These are phyloP conservation scores for Calliscelio sp. DNA, from an alignment of 2,888 invertebrate genomes.

Conservation along the genomic window DNA sequence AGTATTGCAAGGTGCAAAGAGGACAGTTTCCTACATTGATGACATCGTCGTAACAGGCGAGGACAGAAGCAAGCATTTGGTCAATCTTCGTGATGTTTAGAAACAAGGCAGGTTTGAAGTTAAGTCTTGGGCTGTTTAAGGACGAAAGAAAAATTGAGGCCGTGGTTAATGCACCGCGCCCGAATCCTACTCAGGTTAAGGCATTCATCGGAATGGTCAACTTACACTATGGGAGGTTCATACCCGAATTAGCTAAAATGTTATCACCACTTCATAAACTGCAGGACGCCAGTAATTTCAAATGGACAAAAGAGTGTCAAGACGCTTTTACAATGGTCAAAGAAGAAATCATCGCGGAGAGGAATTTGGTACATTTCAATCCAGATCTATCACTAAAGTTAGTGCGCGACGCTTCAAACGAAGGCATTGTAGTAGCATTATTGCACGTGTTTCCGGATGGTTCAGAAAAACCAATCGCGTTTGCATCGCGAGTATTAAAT, in stretches of 20 bases:
- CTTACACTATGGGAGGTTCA: constrained; percentile 61
- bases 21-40: constrained; percentile 75
- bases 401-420: constrained; percentile 71
- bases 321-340: constrained; percentile 37
- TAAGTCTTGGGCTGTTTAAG: constrained; percentile 75
- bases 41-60: constrained; percentile 79
- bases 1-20: constrained; percentile 75
- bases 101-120: no score
- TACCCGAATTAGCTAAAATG: constrained; percentile 26
- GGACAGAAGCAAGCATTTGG: constrained; percentile 74
- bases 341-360: constrained; percentile 34
- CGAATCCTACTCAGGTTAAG: constrained; percentile 57
- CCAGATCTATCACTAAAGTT: constrained; percentile 58
- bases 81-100: constrained; percentile 74
- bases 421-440: constrained; percentile 79
- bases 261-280: constrained; percentile 39
- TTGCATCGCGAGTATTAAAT: constrained; percentile 78
- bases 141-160: constrained; percentile 68
- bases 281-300: constrained; percentile 3
- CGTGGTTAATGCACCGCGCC: constrained; percentile 51
- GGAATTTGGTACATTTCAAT: constrained; percentile 67
- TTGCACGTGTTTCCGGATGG: constrained; percentile 77
- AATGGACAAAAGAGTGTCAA: constrained; percentile 41
- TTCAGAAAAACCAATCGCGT: constrained; percentile 77
- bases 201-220: constrained; percentile 65